Evolutionary conservation across 1,140 invertebrate species (phyloP).

Genomic region (Trypoxylus dichotomus): DNA sequence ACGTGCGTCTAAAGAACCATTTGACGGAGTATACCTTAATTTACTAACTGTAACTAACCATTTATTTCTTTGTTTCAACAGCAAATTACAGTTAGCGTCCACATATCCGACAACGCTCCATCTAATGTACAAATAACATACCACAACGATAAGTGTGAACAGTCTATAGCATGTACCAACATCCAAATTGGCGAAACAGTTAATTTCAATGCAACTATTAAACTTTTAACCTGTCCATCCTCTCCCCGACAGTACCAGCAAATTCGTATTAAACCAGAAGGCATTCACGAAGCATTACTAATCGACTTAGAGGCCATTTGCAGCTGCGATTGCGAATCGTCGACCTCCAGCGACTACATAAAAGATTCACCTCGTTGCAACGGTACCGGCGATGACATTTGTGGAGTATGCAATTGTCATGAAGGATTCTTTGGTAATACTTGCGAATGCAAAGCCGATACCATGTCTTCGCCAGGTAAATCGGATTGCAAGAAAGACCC

Average conservation of each 20-base stretch:
- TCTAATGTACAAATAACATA: constrained; percentile 84
- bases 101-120: constrained; percentile 85
- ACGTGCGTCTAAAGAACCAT: too few relatives aligned
- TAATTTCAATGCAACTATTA: constrained; percentile 73
- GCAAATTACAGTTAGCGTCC: constrained; percentile 89
- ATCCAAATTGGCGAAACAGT: constrained; percentile 80
- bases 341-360: constrained; percentile 57
- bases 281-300: constrained; percentile 82
- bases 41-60: too few relatives aligned
- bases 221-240: constrained; percentile 74
- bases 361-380: constrained; percentile 63
- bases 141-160: constrained; percentile 75
- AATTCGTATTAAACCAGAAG: constrained; percentile 90
- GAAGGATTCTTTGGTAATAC: constrained; percentile 75
- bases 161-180: constrained; percentile 77
- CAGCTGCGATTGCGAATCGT: constrained; percentile 83
- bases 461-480: constrained; percentile 34
- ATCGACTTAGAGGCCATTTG: constrained; percentile 88
- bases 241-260: constrained; percentile 77
- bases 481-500: constrained; percentile 38
- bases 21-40: too few relatives aligned
- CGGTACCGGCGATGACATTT: constrained; percentile 70
- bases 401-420: constrained; percentile 87
- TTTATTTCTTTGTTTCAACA: constrained; percentile 57
- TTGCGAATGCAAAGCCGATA: constrained; percentile 72